Evolutionary conservation across 2,797 vertebrate genomes (phyloP).

Genomic region (Galaxias olidus): DNA sequence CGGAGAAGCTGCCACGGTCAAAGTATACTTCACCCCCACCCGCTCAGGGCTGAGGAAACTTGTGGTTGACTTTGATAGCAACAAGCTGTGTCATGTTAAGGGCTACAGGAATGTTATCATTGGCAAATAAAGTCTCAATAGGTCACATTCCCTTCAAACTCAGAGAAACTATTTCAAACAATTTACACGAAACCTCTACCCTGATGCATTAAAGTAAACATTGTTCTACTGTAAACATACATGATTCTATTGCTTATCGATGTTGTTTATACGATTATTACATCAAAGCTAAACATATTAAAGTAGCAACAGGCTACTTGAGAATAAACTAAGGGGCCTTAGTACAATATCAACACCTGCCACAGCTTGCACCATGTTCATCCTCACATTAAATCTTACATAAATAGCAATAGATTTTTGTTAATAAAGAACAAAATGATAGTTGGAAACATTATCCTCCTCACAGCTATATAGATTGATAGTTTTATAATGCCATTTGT

Average conservation of each 20-base stretch:
- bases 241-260: not conserved
- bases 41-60: conserved; percentile 83
- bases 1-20: conserved; percentile 77
- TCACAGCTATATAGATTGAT: too few relatives aligned
- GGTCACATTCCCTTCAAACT: not conserved
- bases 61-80: conserved; percentile 89
- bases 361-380: too few relatives aligned
- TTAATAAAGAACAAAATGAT: too few relatives aligned
- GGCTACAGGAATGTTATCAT: conserved; percentile 90
- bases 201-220: not conserved
- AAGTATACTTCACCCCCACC: conserved; percentile 81
- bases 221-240: too few relatives aligned
- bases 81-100: conserved; percentile 85
- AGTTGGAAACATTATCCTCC: too few relatives aligned
- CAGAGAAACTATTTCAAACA: not conserved
- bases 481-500: too few relatives aligned
- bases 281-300: too few relatives aligned
- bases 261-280: not conserved
- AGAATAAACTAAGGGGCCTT: too few relatives aligned
- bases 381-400: too few relatives aligned
- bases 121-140: conserved; percentile 60
- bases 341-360: too few relatives aligned
- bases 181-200: not conserved
- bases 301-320: too few relatives aligned
- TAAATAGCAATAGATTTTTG: too few relatives aligned